Base-by-base conservation (phyloP, 1,140 invertebrate species). In the Saccostrea glomerata region DNA sequence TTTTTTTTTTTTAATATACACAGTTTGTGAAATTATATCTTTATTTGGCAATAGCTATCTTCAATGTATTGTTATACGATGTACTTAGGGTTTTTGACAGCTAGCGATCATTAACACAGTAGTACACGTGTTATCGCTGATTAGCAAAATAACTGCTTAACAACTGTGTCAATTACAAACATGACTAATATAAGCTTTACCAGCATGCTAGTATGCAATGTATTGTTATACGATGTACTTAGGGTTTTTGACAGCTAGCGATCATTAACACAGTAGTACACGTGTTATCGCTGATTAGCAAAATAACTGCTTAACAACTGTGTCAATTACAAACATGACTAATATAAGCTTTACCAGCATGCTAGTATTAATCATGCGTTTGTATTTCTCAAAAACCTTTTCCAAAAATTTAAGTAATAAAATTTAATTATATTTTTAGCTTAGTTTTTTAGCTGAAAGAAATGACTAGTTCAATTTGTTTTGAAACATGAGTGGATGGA, bases 381-480 rank as follows among this genome's bases (percentile, higher is more conserved):
- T 77, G 70, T 77, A 77, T 77, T 25, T 36, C 70, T 25, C 30
- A 77, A 77, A 77, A 77, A 36, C 30, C 70, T 25, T 77, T 30
- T 77, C 70, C 70, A 77, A 77, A 77, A 77, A 77, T 30, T 77
- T 77, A 77, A 77, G 23, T 77, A 25, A 30, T 36, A 77, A 77
- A 77, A 77, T 77, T 77, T 17, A 77, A 77, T 77, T 77, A 77
- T 77, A 77, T 77, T 36, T 77, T 77, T 77, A 36, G 70, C 70
- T 30, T 15, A 77, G 25, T 30, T 77, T 77, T 63, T 77, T 36
- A 36, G 25, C 70, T 77, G 3, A 30, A 77, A 36, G 23, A 77
- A 77, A 36, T 77, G 70, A 77, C 70, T 25, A 77, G 70, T 77
- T 77, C 70, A 77, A 77, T 77, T 77, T 77, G 70, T 40, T 77